Base-by-base conservation (phyloP, 2,888 invertebrate species). In the Hemistola chrysoprasaria region DNA sequence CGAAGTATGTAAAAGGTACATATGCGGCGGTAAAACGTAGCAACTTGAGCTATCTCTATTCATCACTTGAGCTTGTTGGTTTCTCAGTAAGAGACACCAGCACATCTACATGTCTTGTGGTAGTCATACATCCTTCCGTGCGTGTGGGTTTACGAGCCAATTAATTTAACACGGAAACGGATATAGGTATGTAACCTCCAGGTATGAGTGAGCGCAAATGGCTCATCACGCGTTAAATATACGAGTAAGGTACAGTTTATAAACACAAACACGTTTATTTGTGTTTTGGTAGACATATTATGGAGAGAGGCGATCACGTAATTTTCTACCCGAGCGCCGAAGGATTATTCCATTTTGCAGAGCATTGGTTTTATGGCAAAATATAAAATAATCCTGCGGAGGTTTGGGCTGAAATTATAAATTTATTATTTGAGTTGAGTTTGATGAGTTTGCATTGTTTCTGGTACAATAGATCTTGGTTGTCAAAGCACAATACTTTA, bases 91-190 rank as follows among this genome's bases (percentile, higher is more conserved):
- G 52, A 69, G 65, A 71, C 66, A 65, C 62, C 62, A 63, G 73
- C 65, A 77, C 50, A 86, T 83, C 78, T 76, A 81, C 78, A 82
- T 87, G 85, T 86, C 80, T 82, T 79, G 85, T 85, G 77, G 73
- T 78, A 62, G 66, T 62, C 78, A 72, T 71, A 74, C 79, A 82
- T 87, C 87, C 86, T 86, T 86, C 86, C 86, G 80, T 67, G 64
- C 67, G 78, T 37, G 16, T 35, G 54, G 47, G 50, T 47, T 78
- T 77, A 79, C 76, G 72, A 80, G 59, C 81, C 84, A 81, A 85
- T 87, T 86, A 86, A 87, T 87, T 80, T 84, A 76, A 80, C 72
- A 73, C 84, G 85, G 85, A 86, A 86, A 73, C 82, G 84, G 85
- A 86, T 79, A 82, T 78, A 55, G 43, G 52, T 52, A 47, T 50